Percentiles rank a stretch among this genome's conserved stretches.
These are phyloP conservation scores for Nothoprocta perdicaria DNA, from an alignment of 2,113 vertebrate species.

Conservation along the genomic window DNA sequence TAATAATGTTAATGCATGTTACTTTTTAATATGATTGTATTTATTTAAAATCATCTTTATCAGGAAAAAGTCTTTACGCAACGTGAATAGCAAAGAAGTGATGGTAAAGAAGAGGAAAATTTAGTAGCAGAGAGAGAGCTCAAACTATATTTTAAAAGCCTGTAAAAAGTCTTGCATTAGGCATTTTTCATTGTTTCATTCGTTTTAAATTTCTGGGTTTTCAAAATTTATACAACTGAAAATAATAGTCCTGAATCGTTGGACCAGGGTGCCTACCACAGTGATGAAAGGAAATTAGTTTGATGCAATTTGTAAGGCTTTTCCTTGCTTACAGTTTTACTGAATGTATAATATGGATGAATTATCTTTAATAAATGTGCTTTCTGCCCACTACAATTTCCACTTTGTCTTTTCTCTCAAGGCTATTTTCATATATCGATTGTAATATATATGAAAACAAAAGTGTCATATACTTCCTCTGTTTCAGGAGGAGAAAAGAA, in stretches of 20 bases:
- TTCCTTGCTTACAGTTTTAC: neutral
- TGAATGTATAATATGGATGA: neutral
- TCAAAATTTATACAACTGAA: neutral
- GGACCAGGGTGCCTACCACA: neutral
- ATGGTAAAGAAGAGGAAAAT: neutral
- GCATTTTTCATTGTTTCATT: neutral
- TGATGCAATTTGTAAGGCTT: neutral
- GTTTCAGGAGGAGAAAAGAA: neutral
- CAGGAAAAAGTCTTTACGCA: neutral
- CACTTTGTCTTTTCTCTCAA: neutral
- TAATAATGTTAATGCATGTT: neutral
- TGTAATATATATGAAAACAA: neutral
- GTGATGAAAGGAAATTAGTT: neutral
- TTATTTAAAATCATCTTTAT: conserved; percentile 17
- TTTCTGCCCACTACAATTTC: neutral
- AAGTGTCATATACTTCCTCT: neutral
- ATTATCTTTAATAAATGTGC: neutral
- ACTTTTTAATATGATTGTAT: neutral
- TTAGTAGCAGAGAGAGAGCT: neutral
- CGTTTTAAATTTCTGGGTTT: neutral
- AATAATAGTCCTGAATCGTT: neutral
- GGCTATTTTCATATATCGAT: neutral
- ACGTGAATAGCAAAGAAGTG: neutral
- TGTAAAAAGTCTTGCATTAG: neutral
- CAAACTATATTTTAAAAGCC: neutral